phyloP scores from a whole-genome alignment of 2,113 vertebrate species.

The Nibea albiflora region DNA sequence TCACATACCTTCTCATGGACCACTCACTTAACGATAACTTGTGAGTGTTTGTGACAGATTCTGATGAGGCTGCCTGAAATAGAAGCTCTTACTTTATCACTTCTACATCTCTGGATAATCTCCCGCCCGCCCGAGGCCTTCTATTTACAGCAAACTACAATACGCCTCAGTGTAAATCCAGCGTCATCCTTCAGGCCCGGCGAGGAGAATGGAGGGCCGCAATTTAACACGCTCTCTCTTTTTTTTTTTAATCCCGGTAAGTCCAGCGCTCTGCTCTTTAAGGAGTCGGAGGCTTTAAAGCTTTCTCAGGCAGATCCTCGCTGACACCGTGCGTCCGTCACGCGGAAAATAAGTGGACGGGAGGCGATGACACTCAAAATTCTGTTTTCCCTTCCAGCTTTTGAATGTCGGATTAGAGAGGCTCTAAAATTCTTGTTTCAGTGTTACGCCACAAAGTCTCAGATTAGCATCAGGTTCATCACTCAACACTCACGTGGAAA shows the following conservation, averaged over 20 bases:
- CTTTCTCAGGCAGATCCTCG: slow-evolving; percentile 18
- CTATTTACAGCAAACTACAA: slow-evolving; percentile 65
- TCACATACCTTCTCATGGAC: background rate
- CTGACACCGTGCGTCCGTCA: slow-evolving; percentile 3
- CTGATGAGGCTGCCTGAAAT: slow-evolving; percentile 42
- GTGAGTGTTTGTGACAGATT: background rate
- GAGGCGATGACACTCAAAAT: slow-evolving; percentile 9
- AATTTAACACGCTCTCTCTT: slow-evolving; percentile 67
- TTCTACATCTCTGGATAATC: background rate
- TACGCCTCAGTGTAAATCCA: slow-evolving; percentile 49
- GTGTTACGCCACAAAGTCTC: slow-evolving; percentile 39
- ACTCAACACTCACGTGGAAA: background rate
- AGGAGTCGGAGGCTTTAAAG: slow-evolving; percentile 48
- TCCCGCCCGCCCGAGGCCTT: background rate
- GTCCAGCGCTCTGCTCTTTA: slow-evolving; percentile 50
- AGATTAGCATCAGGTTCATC: slow-evolving; percentile 40
- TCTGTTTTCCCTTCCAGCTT: background rate
- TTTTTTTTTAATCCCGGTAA: slow-evolving; percentile 69
- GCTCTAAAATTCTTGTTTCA: slow-evolving; percentile 37
- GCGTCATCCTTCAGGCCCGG: slow-evolving; percentile 40
- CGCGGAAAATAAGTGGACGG: background rate
- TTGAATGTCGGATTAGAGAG: slow-evolving; percentile 34
- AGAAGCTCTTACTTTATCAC: slow-evolving; percentile 20
- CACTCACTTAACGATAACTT: background rate
- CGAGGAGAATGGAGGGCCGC: slow-evolving; percentile 25